Evolutionary conservation across 2,888 invertebrate species (phyloP), one percentile per base, ranked within the genome.

Genomic region (Agapostemon virescens): DNA sequence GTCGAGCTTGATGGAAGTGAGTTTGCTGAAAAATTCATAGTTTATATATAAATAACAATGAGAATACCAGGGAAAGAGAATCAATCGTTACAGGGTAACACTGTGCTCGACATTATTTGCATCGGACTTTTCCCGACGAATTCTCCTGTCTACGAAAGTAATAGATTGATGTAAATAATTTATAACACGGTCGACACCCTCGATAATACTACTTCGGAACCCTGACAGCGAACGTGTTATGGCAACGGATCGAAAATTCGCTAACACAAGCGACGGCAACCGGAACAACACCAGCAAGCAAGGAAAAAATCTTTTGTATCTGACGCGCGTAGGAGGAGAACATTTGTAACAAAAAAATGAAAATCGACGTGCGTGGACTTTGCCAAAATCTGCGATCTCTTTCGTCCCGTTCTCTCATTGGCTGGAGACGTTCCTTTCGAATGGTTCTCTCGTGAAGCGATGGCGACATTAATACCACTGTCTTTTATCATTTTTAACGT

Each of bases 181-280:
- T 20, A 17, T 61, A 20, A 20, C 33, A 20, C 61, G 9, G 33
- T 61, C 9, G 61, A 30, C 33, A 20, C 33, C 20, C 33, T 61
- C 26, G 26, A 30, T 55, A 55, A 55, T 26, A 17, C 26, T 26
- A 55, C 30, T 26, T 55, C 17, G 17, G 26, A 17, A 17, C 7
- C 26, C 55, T 20, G 61, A 33, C 61, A 33, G 33, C 61, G 61
- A 61, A 30, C 61, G 61, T 33, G 61, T 61, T 61, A 20, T 30
- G 20, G 20, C 33, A 20, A 23, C 36, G 55, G 52, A 55, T 55
- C 55, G 55, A 55, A 75, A 75, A 42, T 69, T 69, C 33, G 61
- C 61, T 40, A 36, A 15, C 33, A 42, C 42, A 30, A 17, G 11
- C 58, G 70, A 42, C 61, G 17, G 30, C 61, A 20, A 61, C 61